A percentile compares a stretch with the other conserved stretches of the same genome.
These are phyloP conservation scores for Araneus ventricosus DNA, from an alignment of 1,140 invertebrate genomes.

Conservation along the genomic window DNA sequence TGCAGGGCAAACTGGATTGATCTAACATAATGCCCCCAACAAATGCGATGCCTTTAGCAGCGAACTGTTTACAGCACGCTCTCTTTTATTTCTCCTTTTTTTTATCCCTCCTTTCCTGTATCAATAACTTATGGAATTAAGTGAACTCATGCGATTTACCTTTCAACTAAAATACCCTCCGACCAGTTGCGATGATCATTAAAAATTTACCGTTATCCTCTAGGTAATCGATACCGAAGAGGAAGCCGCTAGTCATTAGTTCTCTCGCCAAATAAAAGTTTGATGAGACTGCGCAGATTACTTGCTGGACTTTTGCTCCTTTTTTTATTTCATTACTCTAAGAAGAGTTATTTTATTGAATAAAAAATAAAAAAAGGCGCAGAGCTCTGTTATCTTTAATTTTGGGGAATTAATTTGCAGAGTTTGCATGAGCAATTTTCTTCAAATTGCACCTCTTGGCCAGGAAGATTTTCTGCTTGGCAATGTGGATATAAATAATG, in stretches of 20 bases:
- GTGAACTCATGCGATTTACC: conserved; percentile 67
- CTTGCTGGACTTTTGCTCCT: conserved; percentile 57
- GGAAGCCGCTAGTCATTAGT: conserved; percentile 61
- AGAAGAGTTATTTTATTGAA: conserved; percentile 13
- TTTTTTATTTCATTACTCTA: conserved; percentile 18
- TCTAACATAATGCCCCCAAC: neutral
- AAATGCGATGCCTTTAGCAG: neutral
- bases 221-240: conserved; percentile 59
- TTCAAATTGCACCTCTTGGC: neutral
- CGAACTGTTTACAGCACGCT: conserved; percentile 17
- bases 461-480: neutral
- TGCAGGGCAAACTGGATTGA: neutral
- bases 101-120: conserved; percentile 15
- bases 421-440: conserved; percentile 6
- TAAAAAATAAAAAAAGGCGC: conserved; percentile 4
- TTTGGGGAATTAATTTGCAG: conserved; percentile 35
- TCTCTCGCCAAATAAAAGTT: conserved; percentile 62
- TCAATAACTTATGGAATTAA: conserved; percentile 67
- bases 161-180: conserved; percentile 63
- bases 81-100: conserved; percentile 15
- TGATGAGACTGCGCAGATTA: conserved; percentile 59
- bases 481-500: neutral
- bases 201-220: conserved; percentile 60
- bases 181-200: conserved; percentile 63
- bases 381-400: conserved; percentile 16